phyloP scores from a whole-genome alignment of 2,888 invertebrate genomes.

The Folsomia manolachei region DNA sequence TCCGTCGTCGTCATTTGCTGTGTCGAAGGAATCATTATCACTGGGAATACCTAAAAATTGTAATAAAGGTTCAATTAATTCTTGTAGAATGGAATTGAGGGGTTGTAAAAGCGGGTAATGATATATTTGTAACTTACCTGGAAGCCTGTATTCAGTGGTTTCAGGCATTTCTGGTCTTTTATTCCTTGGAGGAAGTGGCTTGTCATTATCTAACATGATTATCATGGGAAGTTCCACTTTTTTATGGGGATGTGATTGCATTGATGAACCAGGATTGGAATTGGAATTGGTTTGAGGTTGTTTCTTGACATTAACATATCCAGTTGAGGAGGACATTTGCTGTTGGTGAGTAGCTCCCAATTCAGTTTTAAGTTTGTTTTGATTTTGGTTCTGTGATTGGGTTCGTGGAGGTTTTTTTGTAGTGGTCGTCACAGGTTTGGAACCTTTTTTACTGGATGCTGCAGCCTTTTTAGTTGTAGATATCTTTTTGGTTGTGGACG shows the following conservation, averaged over 20 bases:
- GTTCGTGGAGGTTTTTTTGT: not conserved
- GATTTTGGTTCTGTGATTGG: conserved; percentile 15
- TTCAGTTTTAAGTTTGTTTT: conserved; percentile 16
- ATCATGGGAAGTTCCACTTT: not conserved
- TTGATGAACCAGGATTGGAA: no score
- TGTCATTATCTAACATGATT: conserved; percentile 10
- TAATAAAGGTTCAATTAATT: not conserved
- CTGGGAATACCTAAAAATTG: conserved; percentile 35
- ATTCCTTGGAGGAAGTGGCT: not conserved
- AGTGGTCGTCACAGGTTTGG: not conserved
- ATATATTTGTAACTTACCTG: not conserved
- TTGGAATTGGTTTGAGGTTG: no score
- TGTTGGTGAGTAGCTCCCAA: conserved; percentile 20
- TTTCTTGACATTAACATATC: not conserved
- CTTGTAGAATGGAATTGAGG: no score
- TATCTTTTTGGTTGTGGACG: conserved; percentile 16
- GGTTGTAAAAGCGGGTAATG: not conserved
- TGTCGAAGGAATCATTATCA: conserved; percentile 32
- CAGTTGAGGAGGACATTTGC: not conserved
- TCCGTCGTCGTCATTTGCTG: conserved; percentile 22
- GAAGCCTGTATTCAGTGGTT: conserved; percentile 11
- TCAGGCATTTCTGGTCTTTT: conserved; percentile 11
- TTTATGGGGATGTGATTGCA: not conserved
- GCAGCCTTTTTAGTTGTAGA: conserved; percentile 9
- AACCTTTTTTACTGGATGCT: not conserved